Conservation (phyloP, 1,140 invertebrate genomes). For the Diprion similis region DNA sequence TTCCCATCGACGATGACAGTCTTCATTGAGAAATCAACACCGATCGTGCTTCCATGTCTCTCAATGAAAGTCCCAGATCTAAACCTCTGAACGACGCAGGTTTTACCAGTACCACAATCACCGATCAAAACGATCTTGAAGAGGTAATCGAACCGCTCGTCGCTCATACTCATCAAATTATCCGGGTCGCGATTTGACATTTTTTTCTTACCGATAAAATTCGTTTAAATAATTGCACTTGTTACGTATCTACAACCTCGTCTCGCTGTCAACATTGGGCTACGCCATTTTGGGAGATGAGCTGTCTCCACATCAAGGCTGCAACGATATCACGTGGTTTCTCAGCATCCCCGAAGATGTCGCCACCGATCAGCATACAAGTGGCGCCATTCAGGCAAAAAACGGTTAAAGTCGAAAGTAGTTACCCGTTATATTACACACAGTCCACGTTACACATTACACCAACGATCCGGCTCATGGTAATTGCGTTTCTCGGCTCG, state of each 20-base stretch:
- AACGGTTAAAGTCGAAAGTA: too few species aligned
- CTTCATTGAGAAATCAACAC: conserved; percentile 98
- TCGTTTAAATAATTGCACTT: neutral
- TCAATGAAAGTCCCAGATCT: conserved; percentile 93
- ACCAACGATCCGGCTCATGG: too few species aligned
- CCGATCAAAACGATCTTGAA: conserved; percentile 87
- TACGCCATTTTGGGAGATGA: conserved; percentile 12
- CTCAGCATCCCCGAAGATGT: too few species aligned
- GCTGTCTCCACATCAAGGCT: too few species aligned
- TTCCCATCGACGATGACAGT: conserved; percentile 91
- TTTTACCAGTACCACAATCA: conserved; percentile 85
- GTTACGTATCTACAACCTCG: neutral
- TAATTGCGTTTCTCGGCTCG: too few species aligned
- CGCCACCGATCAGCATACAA: too few species aligned
- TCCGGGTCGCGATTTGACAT: conserved; percentile 66
- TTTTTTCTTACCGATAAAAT: conserved; percentile 18
- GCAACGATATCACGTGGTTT: too few species aligned
- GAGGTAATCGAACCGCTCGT: conserved; percentile 80
- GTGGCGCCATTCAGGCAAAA: too few species aligned
- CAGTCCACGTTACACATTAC: too few species aligned
- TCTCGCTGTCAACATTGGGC: neutral
- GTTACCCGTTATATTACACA: too few species aligned
- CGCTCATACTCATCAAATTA: conserved; percentile 65
- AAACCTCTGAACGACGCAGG: conserved; percentile 89
- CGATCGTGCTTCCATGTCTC: conserved; percentile 92